Evolutionary conservation across 2,888 invertebrate genomes (phyloP).

Genomic region (Melanophora roralis): DNA sequence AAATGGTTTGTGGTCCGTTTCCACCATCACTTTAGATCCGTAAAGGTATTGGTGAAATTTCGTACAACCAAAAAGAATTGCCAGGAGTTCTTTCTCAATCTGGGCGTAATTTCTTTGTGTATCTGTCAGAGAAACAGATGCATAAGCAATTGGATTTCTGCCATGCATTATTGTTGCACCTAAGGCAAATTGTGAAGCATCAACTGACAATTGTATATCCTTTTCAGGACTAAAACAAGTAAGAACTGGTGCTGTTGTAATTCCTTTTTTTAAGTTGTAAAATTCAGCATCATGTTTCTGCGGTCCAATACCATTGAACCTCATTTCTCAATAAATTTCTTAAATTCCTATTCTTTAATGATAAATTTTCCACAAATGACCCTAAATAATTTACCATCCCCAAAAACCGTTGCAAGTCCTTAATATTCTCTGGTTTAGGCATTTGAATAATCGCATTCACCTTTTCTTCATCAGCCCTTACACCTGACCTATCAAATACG

Average conservation of each 20-base stretch:
- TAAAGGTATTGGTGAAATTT: conserved; percentile 10
- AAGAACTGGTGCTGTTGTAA: background rate
- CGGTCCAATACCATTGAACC: background rate
- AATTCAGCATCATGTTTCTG: background rate
- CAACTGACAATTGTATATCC: background rate
- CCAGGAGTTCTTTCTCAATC: background rate
- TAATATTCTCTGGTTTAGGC: conserved; percentile 13
- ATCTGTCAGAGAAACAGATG: background rate
- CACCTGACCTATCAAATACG: conserved; percentile 17
- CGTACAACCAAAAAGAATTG: background rate
- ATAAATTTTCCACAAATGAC: conserved; percentile 61
- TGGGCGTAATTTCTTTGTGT: background rate
- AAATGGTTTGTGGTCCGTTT: conserved; percentile 34
- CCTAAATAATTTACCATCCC: conserved; percentile 62
- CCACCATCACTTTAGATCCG: conserved; percentile 39
- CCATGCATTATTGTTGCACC: background rate
- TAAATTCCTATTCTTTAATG: background rate
- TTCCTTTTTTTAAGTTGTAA: background rate
- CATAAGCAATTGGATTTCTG: background rate
- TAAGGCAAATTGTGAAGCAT: background rate
- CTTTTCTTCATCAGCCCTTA: conserved; percentile 30
- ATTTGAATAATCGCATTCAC: conserved; percentile 18
- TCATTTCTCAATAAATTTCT: background rate
- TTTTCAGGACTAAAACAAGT: background rate
- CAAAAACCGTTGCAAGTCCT: conserved; percentile 40